These are phyloP conservation scores for Drosophila colorata DNA, from an alignment of 2,888 invertebrate species.

Conservation along the genomic window DNA sequence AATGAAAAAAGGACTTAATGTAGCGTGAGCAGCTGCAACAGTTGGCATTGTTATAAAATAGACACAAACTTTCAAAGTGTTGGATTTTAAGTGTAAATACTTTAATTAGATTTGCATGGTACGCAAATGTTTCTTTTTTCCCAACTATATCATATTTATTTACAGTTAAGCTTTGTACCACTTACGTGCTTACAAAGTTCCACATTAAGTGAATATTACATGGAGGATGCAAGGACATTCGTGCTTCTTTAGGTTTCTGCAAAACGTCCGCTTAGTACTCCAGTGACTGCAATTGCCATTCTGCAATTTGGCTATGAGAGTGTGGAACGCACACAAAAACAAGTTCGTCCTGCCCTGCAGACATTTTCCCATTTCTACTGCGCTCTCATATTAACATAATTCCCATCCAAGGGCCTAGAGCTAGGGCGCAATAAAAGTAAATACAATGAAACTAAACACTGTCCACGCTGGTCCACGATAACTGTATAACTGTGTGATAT, in stretches of 20 bases:
- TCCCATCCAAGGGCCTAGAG: constrained; percentile 54
- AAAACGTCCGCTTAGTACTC: constrained; percentile 37
- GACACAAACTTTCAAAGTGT: constrained; percentile 1
- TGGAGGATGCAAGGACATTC: neutral
- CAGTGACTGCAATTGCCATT: constrained; percentile 54
- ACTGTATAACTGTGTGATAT: constrained; percentile 77
- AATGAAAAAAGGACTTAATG: constrained; percentile 1
- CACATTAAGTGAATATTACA: neutral
- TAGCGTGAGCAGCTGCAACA: constrained; percentile 35
- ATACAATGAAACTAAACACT: constrained; percentile 58
- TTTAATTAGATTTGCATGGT: neutral
- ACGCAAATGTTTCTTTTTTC: neutral
- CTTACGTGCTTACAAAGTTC: neutral
- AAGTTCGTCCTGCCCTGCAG: constrained; percentile 33
- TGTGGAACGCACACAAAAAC: neutral
- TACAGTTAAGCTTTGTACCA: constrained; percentile 2
- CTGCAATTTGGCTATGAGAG: constrained; percentile 22
- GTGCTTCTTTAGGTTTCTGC: constrained; percentile 15
- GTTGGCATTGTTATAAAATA: constrained; percentile 9
- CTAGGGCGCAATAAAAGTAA: constrained; percentile 66
- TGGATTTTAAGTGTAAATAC: neutral
- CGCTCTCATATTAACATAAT: constrained; percentile 52
- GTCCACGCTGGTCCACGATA: constrained; percentile 50
- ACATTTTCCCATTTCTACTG: constrained; percentile 22
- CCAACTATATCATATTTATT: neutral